Conservation (phyloP, 1,140 invertebrate genomes). For the Watersipora subatra region DNA sequence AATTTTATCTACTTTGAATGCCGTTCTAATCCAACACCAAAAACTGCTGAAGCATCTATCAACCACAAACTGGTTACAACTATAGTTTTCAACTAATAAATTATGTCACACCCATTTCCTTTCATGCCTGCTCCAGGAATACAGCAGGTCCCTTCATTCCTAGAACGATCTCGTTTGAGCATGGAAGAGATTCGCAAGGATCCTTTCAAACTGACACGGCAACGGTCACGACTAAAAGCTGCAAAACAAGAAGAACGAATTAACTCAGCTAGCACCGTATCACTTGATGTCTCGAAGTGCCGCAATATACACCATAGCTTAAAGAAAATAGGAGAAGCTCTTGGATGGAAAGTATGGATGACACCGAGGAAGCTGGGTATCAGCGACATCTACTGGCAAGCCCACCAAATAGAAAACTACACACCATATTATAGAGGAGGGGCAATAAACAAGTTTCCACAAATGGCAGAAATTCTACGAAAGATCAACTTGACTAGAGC, state of each 20-base stretch:
- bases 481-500: slow-evolving; percentile 42
- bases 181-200: not conserved
- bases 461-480: slow-evolving; percentile 41
- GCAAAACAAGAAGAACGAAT: not conserved
- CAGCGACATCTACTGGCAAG: slow-evolving; percentile 43
- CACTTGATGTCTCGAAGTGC: not conserved
- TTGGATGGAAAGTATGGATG: not conserved
- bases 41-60: no score
- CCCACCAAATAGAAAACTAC: slow-evolving; percentile 34
- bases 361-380: slow-evolving; percentile 10
- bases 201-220: not conserved
- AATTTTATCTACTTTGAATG: no score
- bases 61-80: no score
- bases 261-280: not conserved
- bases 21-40: no score
- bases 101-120: not conserved
- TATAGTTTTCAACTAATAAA: no score
- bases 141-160: not conserved
- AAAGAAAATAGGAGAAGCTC: not conserved
- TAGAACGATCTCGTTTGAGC: not conserved
- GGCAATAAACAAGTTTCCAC: slow-evolving; percentile 40
- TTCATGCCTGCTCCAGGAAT: not conserved
- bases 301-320: not conserved
- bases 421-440: slow-evolving; percentile 25
- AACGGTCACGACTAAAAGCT: not conserved